These are phyloP conservation scores for Drosophila meridiana DNA, from an alignment of 2,888 invertebrate species.

Conservation along the genomic window DNA sequence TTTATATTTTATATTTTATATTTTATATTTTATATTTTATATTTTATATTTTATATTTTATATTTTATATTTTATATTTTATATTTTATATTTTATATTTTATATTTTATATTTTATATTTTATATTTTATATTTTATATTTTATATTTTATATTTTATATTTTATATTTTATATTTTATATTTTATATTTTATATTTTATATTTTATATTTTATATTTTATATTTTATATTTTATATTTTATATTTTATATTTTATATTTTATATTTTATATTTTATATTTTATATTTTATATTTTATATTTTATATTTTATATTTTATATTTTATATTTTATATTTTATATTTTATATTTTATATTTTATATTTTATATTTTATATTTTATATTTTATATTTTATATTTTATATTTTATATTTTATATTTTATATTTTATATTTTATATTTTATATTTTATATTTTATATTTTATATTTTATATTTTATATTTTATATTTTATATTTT, in stretches of 20 bases:
- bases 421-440: background rate
- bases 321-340: slow-evolving; percentile 2
- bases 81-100: background rate
- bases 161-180: background rate
- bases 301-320: background rate
- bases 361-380: background rate
- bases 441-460: background rate
- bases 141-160: background rate
- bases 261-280: background rate
- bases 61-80: background rate
- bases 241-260: background rate
- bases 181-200: background rate
- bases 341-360: background rate
- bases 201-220: background rate
- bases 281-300: no score
- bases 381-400: background rate
- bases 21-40: background rate
- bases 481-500: background rate
- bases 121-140: background rate
- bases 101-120: background rate
- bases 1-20: background rate
- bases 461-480: background rate
- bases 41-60: background rate
- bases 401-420: background rate
- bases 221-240: background rate